Base-by-base conservation (phyloP, 2,113 vertebrate species). In the Hydrochoerus hydrochaeris region DNA sequence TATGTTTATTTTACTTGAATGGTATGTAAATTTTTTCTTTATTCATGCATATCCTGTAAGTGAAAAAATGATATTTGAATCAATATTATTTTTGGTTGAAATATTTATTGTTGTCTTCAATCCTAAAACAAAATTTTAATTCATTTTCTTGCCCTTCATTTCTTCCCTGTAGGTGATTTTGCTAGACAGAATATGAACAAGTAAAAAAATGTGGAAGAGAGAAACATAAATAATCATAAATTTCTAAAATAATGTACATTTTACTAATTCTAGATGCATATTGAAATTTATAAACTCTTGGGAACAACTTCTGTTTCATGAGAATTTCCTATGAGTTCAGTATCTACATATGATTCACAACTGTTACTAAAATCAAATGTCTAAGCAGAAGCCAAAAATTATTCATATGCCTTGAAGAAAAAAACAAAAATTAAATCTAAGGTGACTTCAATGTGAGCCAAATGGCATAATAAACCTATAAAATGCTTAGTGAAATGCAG, bases 361-460 rank as follows among this genome's bases (percentile, higher is more conserved):
- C 58, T 91, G 41, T 84, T 98, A 97, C 85, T 97, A 98, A 94
- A 92, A 95, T 97, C 93, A 94, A 77, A 90, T 93, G 10, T 92
- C 94, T 97, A 97, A 98, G 97, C 41, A 97, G 92, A 98, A 98
- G 97, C 93, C 84, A 96, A 98, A 97, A 93, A 98, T 97, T 98
- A 98, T 98, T 98, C 93, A 95, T 93, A 98, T 75, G 82, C 86
- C 57, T 86, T 58, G 54, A 97, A 97, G 80, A 97, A 97, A 97
- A 95, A 98, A 97, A 96, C 57, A 96, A 97, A 98, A 98, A 97
- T 98, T 98, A 98, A 98, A 98, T 95, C 84, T 98, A 98, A 98
- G 98, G 98, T 98, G 98, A 98, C 96, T 98, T 98, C 98, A 99
- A 98, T 98, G 98, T 98, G 98, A 99, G 97, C 97, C 98, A 98